phyloP scores from a whole-genome alignment of 2,888 invertebrate genomes.

The Archaeoteleia sp. region DNA sequence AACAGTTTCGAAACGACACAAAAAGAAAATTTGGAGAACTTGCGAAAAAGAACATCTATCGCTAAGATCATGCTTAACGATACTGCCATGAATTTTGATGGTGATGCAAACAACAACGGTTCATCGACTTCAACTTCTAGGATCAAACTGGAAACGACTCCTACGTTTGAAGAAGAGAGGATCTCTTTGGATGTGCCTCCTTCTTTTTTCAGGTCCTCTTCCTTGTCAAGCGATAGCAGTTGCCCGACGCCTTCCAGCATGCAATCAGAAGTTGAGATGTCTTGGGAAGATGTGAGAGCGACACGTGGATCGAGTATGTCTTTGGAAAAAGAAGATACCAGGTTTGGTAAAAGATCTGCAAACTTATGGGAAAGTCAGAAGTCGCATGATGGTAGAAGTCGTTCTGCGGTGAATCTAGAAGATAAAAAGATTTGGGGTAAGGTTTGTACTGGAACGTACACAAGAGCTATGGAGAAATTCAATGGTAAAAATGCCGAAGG shows the following conservation, averaged over 20 bases:
- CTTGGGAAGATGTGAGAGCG: slow-evolving; percentile 67
- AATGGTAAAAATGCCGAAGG: slow-evolving; percentile 60
- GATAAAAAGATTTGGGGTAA: slow-evolving; percentile 71
- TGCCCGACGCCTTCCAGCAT: slow-evolving; percentile 68
- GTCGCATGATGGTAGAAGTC: slow-evolving; percentile 20
- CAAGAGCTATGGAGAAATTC: slow-evolving; percentile 75
- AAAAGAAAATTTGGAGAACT: slow-evolving; percentile 69
- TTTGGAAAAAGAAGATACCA: slow-evolving; percentile 59
- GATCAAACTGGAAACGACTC: slow-evolving; percentile 50
- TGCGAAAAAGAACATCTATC: slow-evolving; percentile 68
- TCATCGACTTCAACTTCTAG: slow-evolving; percentile 33
- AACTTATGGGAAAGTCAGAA: slow-evolving; percentile 43
- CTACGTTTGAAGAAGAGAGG: slow-evolving; percentile 48
- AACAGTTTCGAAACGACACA: slow-evolving; percentile 63
- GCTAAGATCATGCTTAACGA: slow-evolving; percentile 70
- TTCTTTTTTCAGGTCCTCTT: slow-evolving; percentile 64
- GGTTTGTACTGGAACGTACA: slow-evolving; percentile 75
- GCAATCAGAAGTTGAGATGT: slow-evolving; percentile 65
- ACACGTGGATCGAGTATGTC: slow-evolving; percentile 52
- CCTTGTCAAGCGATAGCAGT: slow-evolving; percentile 68
- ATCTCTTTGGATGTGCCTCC: slow-evolving; percentile 57
- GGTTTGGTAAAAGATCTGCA: slow-evolving; percentile 26
- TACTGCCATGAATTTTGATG: slow-evolving; percentile 30
- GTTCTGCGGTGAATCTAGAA: slow-evolving; percentile 53
- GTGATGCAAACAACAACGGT: slow-evolving; percentile 54